A percentile compares a stretch with the other conserved stretches of the same genome.
Evolutionary conservation across 2,797 vertebrate species (phyloP).

Genomic region (Chiroxiphia lanceolata): DNA sequence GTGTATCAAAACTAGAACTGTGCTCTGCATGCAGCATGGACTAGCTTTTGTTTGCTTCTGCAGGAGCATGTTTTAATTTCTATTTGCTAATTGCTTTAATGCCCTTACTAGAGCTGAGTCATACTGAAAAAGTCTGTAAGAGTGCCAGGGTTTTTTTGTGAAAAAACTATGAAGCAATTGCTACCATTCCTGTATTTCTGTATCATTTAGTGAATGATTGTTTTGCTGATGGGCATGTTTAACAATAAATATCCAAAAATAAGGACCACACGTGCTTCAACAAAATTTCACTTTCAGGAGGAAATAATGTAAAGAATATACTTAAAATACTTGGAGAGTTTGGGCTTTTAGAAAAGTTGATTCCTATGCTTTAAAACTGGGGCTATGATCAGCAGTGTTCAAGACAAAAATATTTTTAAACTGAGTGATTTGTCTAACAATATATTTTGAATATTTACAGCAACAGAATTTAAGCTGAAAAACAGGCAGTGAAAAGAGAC

Average conservation of each 20-base stretch:
- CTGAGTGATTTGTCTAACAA: background rate
- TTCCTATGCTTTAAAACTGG: background rate
- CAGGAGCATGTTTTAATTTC: conserved; percentile 13
- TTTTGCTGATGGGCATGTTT: background rate
- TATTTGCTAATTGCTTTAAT: background rate
- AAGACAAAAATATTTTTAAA: background rate
- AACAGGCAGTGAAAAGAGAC: background rate
- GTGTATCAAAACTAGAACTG: background rate
- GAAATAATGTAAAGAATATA: background rate
- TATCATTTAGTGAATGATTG: background rate
- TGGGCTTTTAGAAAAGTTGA: background rate
- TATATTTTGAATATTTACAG: background rate
- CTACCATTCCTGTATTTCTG: background rate
- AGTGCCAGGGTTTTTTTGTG: background rate
- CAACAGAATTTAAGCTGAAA: background rate
- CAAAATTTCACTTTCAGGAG: background rate
- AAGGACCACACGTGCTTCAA: background rate
- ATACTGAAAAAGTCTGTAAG: background rate
- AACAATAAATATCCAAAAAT: background rate
- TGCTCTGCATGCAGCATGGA: background rate
- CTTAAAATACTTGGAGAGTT: background rate
- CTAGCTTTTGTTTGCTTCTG: conserved; percentile 16
- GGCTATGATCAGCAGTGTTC: background rate
- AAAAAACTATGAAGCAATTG: background rate
- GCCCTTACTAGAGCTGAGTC: conserved; percentile 21